Base-by-base conservation (phyloP, 2,888 invertebrate species). In the Atethmia centrago region DNA sequence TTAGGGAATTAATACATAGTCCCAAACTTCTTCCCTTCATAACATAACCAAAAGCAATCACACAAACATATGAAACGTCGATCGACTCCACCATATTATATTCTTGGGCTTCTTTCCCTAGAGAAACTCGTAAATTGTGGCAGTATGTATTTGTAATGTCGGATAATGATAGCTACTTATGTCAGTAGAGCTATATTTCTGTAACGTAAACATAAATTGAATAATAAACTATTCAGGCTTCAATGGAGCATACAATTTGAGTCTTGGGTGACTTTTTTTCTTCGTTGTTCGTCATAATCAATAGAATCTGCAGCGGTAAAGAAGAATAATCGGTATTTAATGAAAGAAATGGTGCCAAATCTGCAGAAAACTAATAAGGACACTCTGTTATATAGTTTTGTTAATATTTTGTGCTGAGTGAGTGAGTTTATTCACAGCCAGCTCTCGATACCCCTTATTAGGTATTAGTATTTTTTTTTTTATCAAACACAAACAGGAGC, bases 121-220 rank as follows among this genome's bases (percentile, higher is more conserved):
- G 80, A 42, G 80, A 16, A 19, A 12, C 16, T 21, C 42, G 19
- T 25, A 61, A 61, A 64, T 77, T 64, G 64, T 62, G n/a, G 45
- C 45, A 51, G 31, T 21, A 53, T n/a, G 2, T 71, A 79, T 49
- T 62, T 78, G 42, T 58, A n/a, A n/a, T 40, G 3, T 63, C 19
- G 0, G n/a, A 25, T 79, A 55, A 12, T 36, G 62, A 45, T 45
- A 58, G 56, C 28, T 14, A 28, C 28, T 36, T 21, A n/a, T 42
- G 9, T 19, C 3, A 19, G 4, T 42, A 25, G 3, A 14, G 2
- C 25, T 14, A 14, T 72, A 53, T 31, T 63, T 28, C 53, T 14
- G 25, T 31, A 55, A 42, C 21, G 25, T 5, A 36, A 36, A n/a
- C 16, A 45, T 45, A 28, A 55, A 55, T 69, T 2, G 47, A 78